phyloP scores from a whole-genome alignment of 2,797 vertebrate species.

The Ambastaia sidthimunki region DNA sequence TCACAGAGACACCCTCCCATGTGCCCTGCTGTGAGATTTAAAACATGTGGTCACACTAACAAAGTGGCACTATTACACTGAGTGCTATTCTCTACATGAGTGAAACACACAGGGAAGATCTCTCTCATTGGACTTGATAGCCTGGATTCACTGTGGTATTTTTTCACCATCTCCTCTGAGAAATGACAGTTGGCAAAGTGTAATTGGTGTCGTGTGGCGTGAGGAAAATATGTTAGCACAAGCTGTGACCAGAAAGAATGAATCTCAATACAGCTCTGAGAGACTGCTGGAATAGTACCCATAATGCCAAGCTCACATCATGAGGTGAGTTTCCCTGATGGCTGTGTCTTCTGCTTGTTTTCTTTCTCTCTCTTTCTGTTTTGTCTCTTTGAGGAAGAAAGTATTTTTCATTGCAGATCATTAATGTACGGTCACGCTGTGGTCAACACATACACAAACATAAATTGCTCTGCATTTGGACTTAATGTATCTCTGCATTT shows the following conservation, averaged over 20 bases:
- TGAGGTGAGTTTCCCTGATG: not conserved
- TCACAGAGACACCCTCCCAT: not conserved
- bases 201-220: slow-evolving; percentile 40
- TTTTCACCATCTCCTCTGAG: slow-evolving; percentile 32
- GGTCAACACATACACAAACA: slow-evolving; percentile 70
- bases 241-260: slow-evolving; percentile 31
- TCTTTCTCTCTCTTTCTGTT: slow-evolving; percentile 26
- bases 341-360: not conserved
- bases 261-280: slow-evolving; percentile 34
- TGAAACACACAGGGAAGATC: not conserved
- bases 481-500: slow-evolving; percentile 63
- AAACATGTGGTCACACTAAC: not conserved
- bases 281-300: not conserved
- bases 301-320: not conserved
- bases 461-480: slow-evolving; percentile 69
- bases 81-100: not conserved
- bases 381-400: slow-evolving; percentile 64
- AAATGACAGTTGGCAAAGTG: slow-evolving; percentile 24
- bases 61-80: not conserved
- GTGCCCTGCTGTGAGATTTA: not conserved
- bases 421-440: slow-evolving; percentile 74
- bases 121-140: slow-evolving; percentile 38
- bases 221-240: slow-evolving; percentile 20
- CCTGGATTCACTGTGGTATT: slow-evolving; percentile 30
- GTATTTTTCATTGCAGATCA: slow-evolving; percentile 73